Base-by-base conservation (phyloP, 2,797 vertebrate genomes). In the Malurus splendens region DNA sequence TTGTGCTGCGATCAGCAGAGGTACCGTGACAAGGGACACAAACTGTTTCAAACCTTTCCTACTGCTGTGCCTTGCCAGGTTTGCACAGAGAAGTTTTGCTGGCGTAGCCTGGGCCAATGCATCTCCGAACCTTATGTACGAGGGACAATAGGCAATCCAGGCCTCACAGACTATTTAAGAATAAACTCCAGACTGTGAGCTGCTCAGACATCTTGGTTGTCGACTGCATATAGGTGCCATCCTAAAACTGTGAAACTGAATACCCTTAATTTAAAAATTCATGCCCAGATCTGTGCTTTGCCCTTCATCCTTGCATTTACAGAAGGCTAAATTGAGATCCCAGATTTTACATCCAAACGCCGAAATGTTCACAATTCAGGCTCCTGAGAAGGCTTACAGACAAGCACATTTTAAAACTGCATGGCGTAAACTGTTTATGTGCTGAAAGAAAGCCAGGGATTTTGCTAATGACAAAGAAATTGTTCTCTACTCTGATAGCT, bases 201-300 rank as follows among this genome's bases (percentile, higher is more conserved):
- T 95, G 92, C 94, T 95, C 94, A 95, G 94, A 95, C 93, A 95
- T 92, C 93, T 93, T 95, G 94, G 90, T 95, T 94, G 93, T 94
- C 92, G 92, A 90, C 93, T 94, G 87, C 90, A 95, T 92, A 95
- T 95, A 95, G 89, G 92, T 95, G 94, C 94, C 92, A 94, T 94
- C 93, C 93, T 94, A 93, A 95, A 93, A 92, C 94, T 95, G 93
- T 94, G 93, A 95, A 95, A 94, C 93, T 93, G 92, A 95, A 95
- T 95, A 95, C 90, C 94, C 93, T 95, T 95, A 94, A 95, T 95
- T 95, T 95, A 95, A 95, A 95, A 95, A 95, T 95, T 94, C 94
- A 95, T 94, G 92, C 93, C 92, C 93, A 95, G 93, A 95, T 94
- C 92, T 95, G 94, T 93, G 94, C 94, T 95, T 93, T 95, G 95